Percentiles rank a stretch among this genome's conserved stretches.
phyloP scores from a whole-genome alignment of 2,888 invertebrate genomes.

The Chouioia cunea region DNA sequence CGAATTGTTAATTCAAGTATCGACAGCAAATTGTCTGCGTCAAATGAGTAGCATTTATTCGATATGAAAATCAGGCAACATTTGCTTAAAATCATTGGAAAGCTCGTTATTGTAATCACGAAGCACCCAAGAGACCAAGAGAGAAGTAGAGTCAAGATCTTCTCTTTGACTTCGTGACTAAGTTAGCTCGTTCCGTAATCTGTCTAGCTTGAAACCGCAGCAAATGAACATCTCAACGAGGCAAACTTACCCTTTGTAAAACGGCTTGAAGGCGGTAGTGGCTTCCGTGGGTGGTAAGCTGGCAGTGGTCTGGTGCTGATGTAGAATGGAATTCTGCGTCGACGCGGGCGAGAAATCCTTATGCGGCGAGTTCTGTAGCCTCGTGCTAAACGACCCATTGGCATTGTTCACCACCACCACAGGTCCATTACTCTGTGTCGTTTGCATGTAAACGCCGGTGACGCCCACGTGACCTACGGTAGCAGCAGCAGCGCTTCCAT shows the following conservation, averaged over 20 bases:
- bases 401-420: neutral
- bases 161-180: too few species aligned
- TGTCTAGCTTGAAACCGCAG: too few species aligned
- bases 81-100: too few species aligned
- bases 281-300: slow-evolving; percentile 66
- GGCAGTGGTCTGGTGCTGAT: slow-evolving; percentile 66
- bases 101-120: too few species aligned
- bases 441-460: slow-evolving; percentile 68
- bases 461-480: slow-evolving; percentile 71
- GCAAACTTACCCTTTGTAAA: slow-evolving; percentile 84
- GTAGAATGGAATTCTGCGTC: slow-evolving; percentile 62
- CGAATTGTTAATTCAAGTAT: too few species aligned
- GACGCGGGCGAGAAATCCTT: slow-evolving; percentile 63
- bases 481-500: slow-evolving; percentile 49
- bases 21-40: too few species aligned
- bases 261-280: slow-evolving; percentile 85
- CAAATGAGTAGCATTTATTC: too few species aligned
- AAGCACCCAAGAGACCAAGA: too few species aligned
- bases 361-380: slow-evolving; percentile 68
- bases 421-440: slow-evolving; percentile 56
- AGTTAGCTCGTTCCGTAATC: too few species aligned
- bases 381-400: slow-evolving; percentile 68
- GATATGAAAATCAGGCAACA: too few species aligned
- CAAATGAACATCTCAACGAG: neutral
- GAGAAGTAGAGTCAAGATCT: too few species aligned